Evolutionary conservation across 2,888 invertebrate species (phyloP).

Genomic region (Hypercompe scribonia): DNA sequence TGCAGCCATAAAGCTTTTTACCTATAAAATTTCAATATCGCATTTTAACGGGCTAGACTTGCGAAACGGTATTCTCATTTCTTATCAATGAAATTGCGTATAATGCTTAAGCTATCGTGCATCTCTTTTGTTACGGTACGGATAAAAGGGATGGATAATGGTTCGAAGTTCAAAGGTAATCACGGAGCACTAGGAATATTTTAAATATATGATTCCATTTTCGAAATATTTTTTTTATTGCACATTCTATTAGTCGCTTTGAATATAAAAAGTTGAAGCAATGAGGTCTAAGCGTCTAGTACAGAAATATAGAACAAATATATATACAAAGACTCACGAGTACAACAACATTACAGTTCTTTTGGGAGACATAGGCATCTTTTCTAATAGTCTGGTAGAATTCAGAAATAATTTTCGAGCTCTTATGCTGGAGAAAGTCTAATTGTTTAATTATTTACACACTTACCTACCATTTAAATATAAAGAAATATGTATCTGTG

Average conservation of each 20-base stretch:
- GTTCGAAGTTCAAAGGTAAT: slow-evolving; percentile 54
- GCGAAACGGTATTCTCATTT: slow-evolving; percentile 65
- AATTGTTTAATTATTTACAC: too few relatives aligned
- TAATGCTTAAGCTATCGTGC: slow-evolving; percentile 69
- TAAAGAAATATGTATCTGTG: too few relatives aligned
- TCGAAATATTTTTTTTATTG: background rate
- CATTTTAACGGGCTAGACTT: slow-evolving; percentile 58
- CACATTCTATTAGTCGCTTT: background rate
- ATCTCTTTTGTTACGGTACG: slow-evolving; percentile 57
- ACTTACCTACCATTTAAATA: too few relatives aligned
- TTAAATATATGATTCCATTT: background rate
- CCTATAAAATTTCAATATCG: slow-evolving; percentile 72
- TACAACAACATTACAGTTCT: too few relatives aligned
- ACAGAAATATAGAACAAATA: too few relatives aligned
- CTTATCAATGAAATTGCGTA: slow-evolving; percentile 74
- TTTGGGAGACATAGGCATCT: too few relatives aligned
- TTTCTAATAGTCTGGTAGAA: too few relatives aligned
- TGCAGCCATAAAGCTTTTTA: slow-evolving; percentile 54
- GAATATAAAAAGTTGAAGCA: background rate
- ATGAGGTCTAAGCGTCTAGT: too few relatives aligned
- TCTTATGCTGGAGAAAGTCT: too few relatives aligned
- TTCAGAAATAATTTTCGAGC: too few relatives aligned
- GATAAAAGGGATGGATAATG: slow-evolving; percentile 54
- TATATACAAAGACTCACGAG: too few relatives aligned
- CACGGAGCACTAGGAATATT: slow-evolving; percentile 33